Conservation (phyloP, 2,113 vertebrate species). For the Ictidomys tridecemlineatus region DNA sequence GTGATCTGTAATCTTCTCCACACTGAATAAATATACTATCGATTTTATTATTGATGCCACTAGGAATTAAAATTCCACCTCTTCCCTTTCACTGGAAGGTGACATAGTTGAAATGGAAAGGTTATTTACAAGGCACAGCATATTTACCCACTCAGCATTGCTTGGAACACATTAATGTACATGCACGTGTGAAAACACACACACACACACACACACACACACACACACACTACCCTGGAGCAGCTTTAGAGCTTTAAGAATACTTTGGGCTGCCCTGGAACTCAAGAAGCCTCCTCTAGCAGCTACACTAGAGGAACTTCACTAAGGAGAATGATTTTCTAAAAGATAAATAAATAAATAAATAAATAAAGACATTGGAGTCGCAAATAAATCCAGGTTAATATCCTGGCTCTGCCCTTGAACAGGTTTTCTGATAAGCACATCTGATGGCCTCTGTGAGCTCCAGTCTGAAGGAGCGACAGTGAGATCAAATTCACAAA, state of each 20-base stretch:
- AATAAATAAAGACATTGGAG: background rate
- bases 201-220: no score
- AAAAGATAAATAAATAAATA: background rate
- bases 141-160: background rate
- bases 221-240: background rate
- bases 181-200: background rate
- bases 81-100: background rate
- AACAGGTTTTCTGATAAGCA: constrained; percentile 16
- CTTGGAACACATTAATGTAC: background rate
- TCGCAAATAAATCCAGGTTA: constrained; percentile 39
- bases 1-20: background rate
- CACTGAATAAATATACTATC: background rate
- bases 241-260: background rate
- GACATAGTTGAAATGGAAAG: background rate
- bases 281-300: background rate
- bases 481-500: background rate
- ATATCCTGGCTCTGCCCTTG: constrained; percentile 53
- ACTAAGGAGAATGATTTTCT: background rate
- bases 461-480: background rate
- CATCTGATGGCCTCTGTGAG: constrained; percentile 1
- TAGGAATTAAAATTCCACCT: constrained; percentile 6
- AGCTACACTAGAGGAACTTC: background rate
- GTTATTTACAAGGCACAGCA: background rate
- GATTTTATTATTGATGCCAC: background rate
- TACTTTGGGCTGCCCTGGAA: background rate